Conservation (phyloP, 2,797 vertebrate genomes). For the Philypnodon macrostomus region DNA sequence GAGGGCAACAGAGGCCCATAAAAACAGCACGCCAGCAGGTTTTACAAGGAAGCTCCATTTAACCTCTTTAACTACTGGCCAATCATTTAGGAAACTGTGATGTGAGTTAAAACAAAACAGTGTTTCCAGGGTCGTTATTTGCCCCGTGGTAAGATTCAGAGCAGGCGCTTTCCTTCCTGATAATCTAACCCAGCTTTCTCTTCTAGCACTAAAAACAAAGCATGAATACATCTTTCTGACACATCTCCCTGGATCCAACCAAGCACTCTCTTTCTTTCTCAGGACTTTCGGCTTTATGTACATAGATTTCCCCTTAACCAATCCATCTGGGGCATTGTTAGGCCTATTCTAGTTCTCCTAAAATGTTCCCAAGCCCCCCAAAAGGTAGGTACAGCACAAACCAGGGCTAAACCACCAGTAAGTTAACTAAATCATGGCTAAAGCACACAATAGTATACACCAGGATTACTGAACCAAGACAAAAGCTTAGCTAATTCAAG, state of each 20-base stretch:
- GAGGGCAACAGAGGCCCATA: constrained; percentile 64
- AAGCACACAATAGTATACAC: too few relatives aligned
- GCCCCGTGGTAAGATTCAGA: constrained; percentile 44
- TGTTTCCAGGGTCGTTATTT: constrained; percentile 48
- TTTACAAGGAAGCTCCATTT: constrained; percentile 57
- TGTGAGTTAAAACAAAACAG: constrained; percentile 55
- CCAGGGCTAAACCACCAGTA: too few relatives aligned
- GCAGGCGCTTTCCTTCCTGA: constrained; percentile 35
- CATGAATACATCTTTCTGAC: constrained; percentile 52
- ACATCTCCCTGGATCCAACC: constrained; percentile 35
- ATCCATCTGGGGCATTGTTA: too few relatives aligned
- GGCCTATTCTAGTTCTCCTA: too few relatives aligned
- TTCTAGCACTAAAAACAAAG: constrained; percentile 42
- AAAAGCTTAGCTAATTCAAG: too few relatives aligned
- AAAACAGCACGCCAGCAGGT: constrained; percentile 36
- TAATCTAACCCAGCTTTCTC: constrained; percentile 51
- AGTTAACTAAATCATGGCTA: too few relatives aligned
- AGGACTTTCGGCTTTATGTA: too few relatives aligned
- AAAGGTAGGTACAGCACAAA: too few relatives aligned
- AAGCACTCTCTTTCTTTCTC: constrained; percentile 20
- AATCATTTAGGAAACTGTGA: constrained; percentile 57
- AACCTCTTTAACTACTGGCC: constrained; percentile 59
- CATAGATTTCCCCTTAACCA: too few relatives aligned
- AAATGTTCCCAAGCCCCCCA: too few relatives aligned
- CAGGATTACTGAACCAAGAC: too few relatives aligned